Evolutionary conservation across 2,797 vertebrate genomes (phyloP).

Genomic region (Malacoraja senta): DNA sequence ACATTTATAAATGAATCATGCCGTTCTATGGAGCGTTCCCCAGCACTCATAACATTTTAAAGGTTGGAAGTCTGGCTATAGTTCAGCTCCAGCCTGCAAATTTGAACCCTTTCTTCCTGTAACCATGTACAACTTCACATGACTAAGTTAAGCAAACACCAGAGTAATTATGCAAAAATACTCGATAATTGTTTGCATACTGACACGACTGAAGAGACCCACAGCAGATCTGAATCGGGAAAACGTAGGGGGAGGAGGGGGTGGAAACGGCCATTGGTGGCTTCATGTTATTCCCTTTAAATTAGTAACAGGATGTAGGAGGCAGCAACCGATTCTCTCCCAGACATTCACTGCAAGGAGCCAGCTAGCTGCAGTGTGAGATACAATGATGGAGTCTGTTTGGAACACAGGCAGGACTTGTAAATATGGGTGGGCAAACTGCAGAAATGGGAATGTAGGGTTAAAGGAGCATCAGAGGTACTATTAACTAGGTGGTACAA

Average conservation of each 20-base stretch:
- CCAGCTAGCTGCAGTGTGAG: background rate
- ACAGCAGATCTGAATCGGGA: background rate
- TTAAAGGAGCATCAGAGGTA: background rate
- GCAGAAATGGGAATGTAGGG: background rate
- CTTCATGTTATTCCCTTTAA: background rate
- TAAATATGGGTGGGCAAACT: background rate
- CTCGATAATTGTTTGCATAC: constrained; percentile 19
- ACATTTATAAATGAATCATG: background rate
- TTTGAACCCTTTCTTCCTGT: background rate
- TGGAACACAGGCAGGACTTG: background rate
- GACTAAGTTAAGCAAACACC: background rate
- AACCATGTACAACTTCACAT: background rate
- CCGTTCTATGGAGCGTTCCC: too few relatives aligned
- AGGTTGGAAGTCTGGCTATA: background rate
- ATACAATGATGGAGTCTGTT: background rate
- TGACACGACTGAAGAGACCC: background rate
- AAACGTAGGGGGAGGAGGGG: background rate
- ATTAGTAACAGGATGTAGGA: constrained; percentile 3
- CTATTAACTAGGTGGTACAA: background rate
- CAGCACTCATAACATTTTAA: background rate
- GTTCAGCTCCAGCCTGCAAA: background rate
- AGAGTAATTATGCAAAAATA: background rate
- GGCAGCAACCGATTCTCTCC: background rate
- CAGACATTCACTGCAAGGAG: background rate
- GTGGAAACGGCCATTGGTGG: background rate